Base-by-base conservation (phyloP, 2,113 vertebrate species). In the Megaleporinus macrocephalus region DNA sequence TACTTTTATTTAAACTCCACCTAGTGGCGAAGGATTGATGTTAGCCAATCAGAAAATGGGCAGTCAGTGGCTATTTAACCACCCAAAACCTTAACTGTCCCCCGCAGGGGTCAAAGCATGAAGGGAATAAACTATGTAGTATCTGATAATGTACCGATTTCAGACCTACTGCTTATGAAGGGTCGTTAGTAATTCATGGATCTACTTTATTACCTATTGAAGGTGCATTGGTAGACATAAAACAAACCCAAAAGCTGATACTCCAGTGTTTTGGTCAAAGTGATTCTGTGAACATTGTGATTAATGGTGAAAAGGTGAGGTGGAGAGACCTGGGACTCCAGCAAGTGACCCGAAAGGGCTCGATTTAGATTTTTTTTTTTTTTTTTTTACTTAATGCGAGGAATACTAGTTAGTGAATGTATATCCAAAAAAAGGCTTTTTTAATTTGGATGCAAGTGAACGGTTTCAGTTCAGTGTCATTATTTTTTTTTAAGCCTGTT, bases 391-490 rank as follows among this genome's bases (percentile, higher is more conserved):
- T 68, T 4, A 66, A 33, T 15, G 14, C 47, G n/a, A 13, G 66
- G 59, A 36, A 27, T 30, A 68, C 47, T 73, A 78, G 55, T n/a
- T 55, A 33, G 57, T 5, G 11, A 80, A 73, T 13, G 2, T 79
- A 75, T 33, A 82, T 51, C 47, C 49, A 79, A 75, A 83, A 76
- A 70, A 36, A 62, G n/a, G 10, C 59, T 70, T 55, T 76, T 89
- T 92, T 89, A 88, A 71, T 70, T 83, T 30, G 10, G 75, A 75
- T 72, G 20, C 81, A 85, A 29, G 22, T 24, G 68, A 71, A 79
- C 36, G 33, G 66, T 57, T 80, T 84, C 76, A 86, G 61, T 86
- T 89, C 87, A 66, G 18, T 15, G 20, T 63, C 24, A 24, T 63
- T 73, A 26, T 26, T 41, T 65, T 76, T 71, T 88, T 73, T 82